Base-by-base conservation (phyloP, 2,113 vertebrate genomes). In the Mormyrus lacerda region DNA sequence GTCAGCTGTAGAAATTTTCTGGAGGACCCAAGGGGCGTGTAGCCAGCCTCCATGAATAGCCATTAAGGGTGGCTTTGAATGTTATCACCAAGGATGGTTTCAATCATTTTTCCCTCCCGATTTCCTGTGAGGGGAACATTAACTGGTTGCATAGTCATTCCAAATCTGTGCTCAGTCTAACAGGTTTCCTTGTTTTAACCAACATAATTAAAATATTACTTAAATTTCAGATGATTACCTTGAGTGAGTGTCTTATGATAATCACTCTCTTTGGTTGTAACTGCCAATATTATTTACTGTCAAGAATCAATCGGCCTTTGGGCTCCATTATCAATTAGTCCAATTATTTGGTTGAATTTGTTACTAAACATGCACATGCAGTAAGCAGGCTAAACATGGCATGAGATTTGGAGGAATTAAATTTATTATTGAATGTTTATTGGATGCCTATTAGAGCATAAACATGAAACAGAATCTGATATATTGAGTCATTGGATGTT, bases 41-140 rank as follows among this genome's bases (percentile, higher is more conserved):
- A 93, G 94, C 93, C 89, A 89, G 91, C 92, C 91, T 94, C 92
- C 92, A 94, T 91, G 90, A 92, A 92, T 93, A 93, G 91, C 50
- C 92, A 93, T 93, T 94, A 92, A 91, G 93, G 91, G 93, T 92
- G 93, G 93, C 95, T 94, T 94, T 94, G 94, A 95, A 95, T 93
- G 93, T 93, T 92, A 95, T 95, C 95, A 95, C 91, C 90, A 90
- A 93, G 93, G 91, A 92, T 91, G 93, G 94, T 94, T 94, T 92
- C 92, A 93, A 93, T 95, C 93, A 94, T 91, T 91, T 92, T 93
- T 89, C 87, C 47, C 91, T 91, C 50, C 31, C 13, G 10, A 31
- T 50, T 53, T 11, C 15, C 3, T 50, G 48, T 50, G 85, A 48
- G 24, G n/a, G 48, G 48, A 53, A 87, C n/a, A 27, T 87, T 87